Percentiles rank a stretch among this genome's conserved stretches.
Conservation (phyloP, 2,797 vertebrate genomes). For the Heliangelus exortis region DNA sequence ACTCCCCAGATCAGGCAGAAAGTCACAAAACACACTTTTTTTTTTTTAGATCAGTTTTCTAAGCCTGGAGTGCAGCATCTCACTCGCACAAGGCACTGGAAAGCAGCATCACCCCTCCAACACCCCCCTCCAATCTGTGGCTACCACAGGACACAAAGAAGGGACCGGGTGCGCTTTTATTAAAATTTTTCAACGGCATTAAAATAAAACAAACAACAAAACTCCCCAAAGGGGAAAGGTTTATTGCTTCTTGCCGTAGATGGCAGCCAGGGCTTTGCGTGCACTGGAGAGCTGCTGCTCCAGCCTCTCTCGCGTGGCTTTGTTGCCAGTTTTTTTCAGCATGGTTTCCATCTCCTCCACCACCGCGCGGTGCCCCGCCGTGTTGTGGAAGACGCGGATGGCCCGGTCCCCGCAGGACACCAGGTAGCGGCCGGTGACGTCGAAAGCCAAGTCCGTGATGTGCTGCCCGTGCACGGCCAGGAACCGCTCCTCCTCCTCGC, state of each 20-base stretch:
- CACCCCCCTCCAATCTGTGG: accelerated
- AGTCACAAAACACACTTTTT: too few species aligned
- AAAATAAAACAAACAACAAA: background rate
- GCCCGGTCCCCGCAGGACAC: constrained; percentile 88
- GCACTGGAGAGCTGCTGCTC: constrained; percentile 80
- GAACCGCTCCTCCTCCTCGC: constrained; percentile 88
- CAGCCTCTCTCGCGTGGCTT: constrained; percentile 88
- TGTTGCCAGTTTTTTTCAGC: constrained; percentile 86
- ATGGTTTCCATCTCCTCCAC: constrained; percentile 88
- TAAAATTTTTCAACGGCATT: background rate
- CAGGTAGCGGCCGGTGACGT: constrained; percentile 86
- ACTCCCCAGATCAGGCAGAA: too few species aligned
- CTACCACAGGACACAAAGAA: background rate
- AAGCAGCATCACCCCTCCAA: too few species aligned
- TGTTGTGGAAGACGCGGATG: constrained; percentile 90
- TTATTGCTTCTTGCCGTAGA: constrained; percentile 79
- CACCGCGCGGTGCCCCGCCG: constrained; percentile 86
- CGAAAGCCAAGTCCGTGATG: constrained; percentile 87
- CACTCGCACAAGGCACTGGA: too few species aligned
- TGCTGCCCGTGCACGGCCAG: constrained; percentile 78
- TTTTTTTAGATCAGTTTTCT: too few species aligned
- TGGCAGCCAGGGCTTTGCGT: constrained; percentile 77
- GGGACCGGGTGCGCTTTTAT: background rate
- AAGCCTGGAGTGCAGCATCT: too few species aligned
- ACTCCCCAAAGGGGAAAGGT: too few species aligned